Conservation (phyloP, 2,113 vertebrate genomes). For the Bambusicola thoracicus region DNA sequence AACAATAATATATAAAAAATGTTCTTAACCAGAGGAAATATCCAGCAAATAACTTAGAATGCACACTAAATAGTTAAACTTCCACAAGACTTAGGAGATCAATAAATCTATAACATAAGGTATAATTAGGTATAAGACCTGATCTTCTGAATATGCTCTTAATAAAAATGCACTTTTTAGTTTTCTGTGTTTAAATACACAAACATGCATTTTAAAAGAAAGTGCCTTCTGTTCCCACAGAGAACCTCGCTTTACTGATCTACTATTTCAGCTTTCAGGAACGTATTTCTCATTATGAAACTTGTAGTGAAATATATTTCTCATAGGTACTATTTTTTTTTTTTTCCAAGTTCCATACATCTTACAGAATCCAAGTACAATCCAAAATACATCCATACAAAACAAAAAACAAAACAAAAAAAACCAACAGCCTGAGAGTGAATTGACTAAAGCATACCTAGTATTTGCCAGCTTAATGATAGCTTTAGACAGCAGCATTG, state of each 20-base stretch:
- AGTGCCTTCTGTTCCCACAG: not conserved
- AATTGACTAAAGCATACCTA: slow-evolving; percentile 82
- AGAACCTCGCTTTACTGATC: not conserved
- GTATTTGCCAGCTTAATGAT: slow-evolving; percentile 90
- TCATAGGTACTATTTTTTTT: not conserved
- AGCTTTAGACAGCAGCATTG: slow-evolving; percentile 92
- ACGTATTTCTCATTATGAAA: not conserved
- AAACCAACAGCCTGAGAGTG: not conserved
- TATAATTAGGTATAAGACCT: not conserved
- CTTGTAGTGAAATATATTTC: not conserved
- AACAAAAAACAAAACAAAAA: not conserved
- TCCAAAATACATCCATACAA: not conserved
- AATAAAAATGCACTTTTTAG: not conserved
- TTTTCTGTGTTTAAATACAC: not conserved
- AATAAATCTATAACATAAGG: not conserved
- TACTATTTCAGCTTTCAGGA: not conserved
- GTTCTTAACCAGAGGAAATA: not conserved
- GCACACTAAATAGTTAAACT: not conserved
- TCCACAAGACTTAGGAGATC: not conserved
- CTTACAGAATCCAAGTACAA: too few relatives aligned
- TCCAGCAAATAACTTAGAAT: not conserved
- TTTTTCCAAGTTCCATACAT: not conserved
- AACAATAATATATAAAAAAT: not conserved
- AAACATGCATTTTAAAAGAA: not conserved
- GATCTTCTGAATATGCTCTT: not conserved